These are phyloP conservation scores for Hoplostethus mediterraneus DNA, from an alignment of 2,797 vertebrate species.

Conservation along the genomic window DNA sequence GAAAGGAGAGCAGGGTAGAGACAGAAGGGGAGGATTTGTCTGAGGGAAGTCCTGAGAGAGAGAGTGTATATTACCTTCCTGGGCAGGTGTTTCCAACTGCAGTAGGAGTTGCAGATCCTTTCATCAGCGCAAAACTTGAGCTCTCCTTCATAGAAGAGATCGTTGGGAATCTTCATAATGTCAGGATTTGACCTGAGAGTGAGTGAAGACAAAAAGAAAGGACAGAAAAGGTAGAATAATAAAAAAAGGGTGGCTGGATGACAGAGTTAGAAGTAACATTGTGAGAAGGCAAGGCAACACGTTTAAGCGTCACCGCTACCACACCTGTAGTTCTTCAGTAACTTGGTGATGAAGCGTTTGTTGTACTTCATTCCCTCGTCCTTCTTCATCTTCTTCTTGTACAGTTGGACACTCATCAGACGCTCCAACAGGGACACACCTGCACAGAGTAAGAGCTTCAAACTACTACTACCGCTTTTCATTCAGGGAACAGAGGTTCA, in stretches of 20 bases:
- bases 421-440: constrained; percentile 89
- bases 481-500: no score
- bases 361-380: constrained; percentile 67
- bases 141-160: constrained; percentile 89
- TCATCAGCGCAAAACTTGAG: constrained; percentile 74
- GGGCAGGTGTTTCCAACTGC: constrained; percentile 87
- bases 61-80: constrained; percentile 79
- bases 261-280: not conserved
- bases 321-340: constrained; percentile 93
- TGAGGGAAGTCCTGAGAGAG: no score
- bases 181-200: constrained; percentile 87
- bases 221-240: not conserved
- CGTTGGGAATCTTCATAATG: constrained; percentile 88
- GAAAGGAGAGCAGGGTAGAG: not conserved
- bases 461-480: not conserved
- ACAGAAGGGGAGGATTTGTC: not conserved
- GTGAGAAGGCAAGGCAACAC: not conserved
- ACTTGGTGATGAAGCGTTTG: constrained; percentile 88
- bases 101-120: constrained; percentile 76
- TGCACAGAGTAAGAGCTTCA: constrained; percentile 48
- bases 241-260: no score
- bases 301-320: not conserved
- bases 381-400: constrained; percentile 81
- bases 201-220: not conserved
- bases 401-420: constrained; percentile 86